Evolutionary conservation across 2,797 vertebrate genomes (phyloP).

Genomic region (Platyrinchus mystaceus): DNA sequence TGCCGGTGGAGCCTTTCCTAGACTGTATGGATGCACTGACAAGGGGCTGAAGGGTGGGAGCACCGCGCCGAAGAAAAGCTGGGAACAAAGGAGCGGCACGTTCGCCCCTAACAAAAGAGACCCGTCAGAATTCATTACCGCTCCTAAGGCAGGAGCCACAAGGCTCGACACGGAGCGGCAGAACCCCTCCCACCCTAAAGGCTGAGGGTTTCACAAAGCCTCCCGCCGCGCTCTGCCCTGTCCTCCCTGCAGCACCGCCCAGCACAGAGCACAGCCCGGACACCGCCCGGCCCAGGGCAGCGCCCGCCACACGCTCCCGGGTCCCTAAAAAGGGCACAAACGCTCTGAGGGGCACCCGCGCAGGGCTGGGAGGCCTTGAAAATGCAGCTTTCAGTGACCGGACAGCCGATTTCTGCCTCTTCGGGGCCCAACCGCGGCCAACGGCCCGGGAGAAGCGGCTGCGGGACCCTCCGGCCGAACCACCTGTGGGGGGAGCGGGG

Average conservation of each 20-base stretch:
- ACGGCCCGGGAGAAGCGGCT: neutral
- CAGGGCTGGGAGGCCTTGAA: neutral
- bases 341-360: accelerated
- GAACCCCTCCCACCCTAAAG: neutral
- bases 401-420: accelerated
- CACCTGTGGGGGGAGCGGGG: accelerated
- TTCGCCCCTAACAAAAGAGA: neutral
- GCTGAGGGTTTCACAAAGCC: neutral
- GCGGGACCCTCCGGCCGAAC: too few relatives aligned
- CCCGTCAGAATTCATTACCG: neutral
- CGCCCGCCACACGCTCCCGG: accelerated
- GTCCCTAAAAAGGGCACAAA: accelerated
- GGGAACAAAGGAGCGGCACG: neutral
- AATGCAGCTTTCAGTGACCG: neutral
- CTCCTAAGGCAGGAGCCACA: neutral
- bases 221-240: accelerated
- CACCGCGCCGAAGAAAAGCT: neutral
- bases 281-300: neutral
- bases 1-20: accelerated
- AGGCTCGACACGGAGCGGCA: neutral
- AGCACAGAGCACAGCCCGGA: neutral
- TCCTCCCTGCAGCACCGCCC: neutral
- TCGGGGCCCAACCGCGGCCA: neutral
- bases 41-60: neutral
- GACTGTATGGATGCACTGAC: accelerated